Evolutionary conservation across 2,113 vertebrate genomes (phyloP).

Genomic region (Brachirus orientalis): DNA sequence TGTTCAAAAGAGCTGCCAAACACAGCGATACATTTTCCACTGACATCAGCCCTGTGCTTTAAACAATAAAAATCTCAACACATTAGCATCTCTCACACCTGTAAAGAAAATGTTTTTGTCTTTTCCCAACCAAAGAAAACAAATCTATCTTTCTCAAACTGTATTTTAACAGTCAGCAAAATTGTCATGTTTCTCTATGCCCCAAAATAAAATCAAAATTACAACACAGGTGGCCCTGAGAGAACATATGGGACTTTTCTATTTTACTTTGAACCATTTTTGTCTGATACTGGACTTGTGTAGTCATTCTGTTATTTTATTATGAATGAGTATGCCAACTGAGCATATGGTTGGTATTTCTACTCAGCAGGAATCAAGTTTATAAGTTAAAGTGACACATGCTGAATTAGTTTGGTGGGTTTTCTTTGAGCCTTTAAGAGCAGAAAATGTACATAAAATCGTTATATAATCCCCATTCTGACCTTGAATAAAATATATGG

Average conservation of each 20-base stretch:
- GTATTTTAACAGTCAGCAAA: constrained; percentile 11
- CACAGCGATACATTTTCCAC: background rate
- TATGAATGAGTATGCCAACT: too few species aligned
- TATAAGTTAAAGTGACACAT: too few species aligned
- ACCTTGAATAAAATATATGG: background rate
- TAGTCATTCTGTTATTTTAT: constrained; percentile 10
- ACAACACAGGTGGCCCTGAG: background rate
- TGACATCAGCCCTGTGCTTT: constrained; percentile 20
- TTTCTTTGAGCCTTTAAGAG: too few species aligned
- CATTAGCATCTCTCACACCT: constrained; percentile 2
- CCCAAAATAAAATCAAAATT: background rate
- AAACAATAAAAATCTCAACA: background rate
- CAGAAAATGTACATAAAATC: constrained; percentile 28
- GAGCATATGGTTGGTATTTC: too few species aligned
- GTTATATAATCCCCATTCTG: constrained; percentile 1
- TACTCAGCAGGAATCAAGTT: too few species aligned
- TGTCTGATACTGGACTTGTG: too few species aligned
- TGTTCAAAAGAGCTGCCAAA: constrained; percentile 50
- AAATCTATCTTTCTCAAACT: constrained; percentile 5
- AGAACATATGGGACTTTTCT: background rate
- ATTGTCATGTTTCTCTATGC: background rate
- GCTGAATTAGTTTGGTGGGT: too few species aligned
- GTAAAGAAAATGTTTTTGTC: background rate
- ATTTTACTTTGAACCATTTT: background rate
- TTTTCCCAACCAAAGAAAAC: background rate